phyloP scores from a whole-genome alignment of 2,888 invertebrate genomes.

The Agrochola circellaris region DNA sequence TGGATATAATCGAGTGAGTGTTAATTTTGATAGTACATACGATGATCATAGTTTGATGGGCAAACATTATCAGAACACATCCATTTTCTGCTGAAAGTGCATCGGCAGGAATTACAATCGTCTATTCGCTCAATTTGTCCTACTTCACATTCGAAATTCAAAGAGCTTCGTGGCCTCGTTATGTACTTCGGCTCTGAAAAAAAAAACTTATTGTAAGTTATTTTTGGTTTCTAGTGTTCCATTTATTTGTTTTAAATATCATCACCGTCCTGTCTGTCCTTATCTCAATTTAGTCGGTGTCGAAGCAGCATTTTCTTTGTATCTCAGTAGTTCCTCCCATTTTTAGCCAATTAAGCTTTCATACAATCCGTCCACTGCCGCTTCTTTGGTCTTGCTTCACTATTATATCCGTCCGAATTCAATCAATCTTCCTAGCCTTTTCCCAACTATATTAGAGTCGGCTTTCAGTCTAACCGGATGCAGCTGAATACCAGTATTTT shows the following conservation, averaged over 20 bases:
- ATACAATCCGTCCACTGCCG: neutral
- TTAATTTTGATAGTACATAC: slow-evolving; percentile 2
- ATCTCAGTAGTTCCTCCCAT: neutral
- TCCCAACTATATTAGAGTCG: too few relatives aligned
- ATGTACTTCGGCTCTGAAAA: neutral
- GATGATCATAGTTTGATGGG: neutral
- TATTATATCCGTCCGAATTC: neutral
- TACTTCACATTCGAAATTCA: neutral
- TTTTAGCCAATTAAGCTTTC: neutral
- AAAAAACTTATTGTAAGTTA: neutral
- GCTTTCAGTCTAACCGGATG: too few relatives aligned
- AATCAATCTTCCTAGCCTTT: too few relatives aligned
- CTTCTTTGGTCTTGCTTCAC: neutral
- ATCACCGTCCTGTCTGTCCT: neutral
- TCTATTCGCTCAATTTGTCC: neutral
- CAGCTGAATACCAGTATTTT: too few relatives aligned
- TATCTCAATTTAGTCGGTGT: too few relatives aligned
- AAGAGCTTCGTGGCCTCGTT: neutral
- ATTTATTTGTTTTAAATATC: neutral
- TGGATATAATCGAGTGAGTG: neutral
- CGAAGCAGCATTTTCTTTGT: neutral
- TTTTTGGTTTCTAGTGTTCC: neutral
- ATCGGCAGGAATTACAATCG: slow-evolving; percentile 32
- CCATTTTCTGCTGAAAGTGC: slow-evolving; percentile 10
- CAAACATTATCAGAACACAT: slow-evolving; percentile 21